Base-by-base conservation (phyloP, 2,888 invertebrate species). In the Rhodophaea formosa region DNA sequence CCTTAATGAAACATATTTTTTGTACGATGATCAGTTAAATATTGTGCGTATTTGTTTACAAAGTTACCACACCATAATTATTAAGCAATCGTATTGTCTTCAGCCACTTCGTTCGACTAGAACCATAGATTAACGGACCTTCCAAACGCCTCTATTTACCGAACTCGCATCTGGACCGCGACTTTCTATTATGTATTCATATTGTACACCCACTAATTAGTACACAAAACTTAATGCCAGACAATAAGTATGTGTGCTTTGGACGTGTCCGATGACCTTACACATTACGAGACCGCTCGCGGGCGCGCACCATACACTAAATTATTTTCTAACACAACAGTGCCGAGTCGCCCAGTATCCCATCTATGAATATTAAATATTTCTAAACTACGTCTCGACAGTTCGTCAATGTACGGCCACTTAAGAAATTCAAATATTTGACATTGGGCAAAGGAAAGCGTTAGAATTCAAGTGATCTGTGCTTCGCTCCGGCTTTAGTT, bases 401-500 rank as follows among this genome's bases (percentile, higher is more conserved):
- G 83, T 79, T 84, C 84, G 84, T 84, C 86, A 86, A 84, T 88
- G 88, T 82, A 85, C 80, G 86, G 84, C 85, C 90, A 89, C 91
- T 91, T 91, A 90, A 88, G 80, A 83, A 85, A 88, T 88, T 84
- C 83, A 90, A 91, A 91, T 91, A 91, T 91, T 91, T 87, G 80
- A 80, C 86, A 74, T 84, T 86, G 88, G 86, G 82, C 87, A 84
- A 87, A 91, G 86, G 85, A 91, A 91, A 91, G 91, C 90, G 91
- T 91, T 90, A 90, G 89, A 88, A 90, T 89, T 91, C 88, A 90
- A 91, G 91, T 90, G 90, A 90, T 91, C 88, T 86, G 75, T 75
- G 77, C 84, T 80, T 72, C 79, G 81, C 78, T 82, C 77, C 75
- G 84, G 68, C 78, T 80, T 82, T 77, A 82, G 89, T 89, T 88